Evolutionary conservation across 2,113 vertebrate species (phyloP), one percentile per base, ranked within the genome.

Genomic region (Myotis brandtii): DNA sequence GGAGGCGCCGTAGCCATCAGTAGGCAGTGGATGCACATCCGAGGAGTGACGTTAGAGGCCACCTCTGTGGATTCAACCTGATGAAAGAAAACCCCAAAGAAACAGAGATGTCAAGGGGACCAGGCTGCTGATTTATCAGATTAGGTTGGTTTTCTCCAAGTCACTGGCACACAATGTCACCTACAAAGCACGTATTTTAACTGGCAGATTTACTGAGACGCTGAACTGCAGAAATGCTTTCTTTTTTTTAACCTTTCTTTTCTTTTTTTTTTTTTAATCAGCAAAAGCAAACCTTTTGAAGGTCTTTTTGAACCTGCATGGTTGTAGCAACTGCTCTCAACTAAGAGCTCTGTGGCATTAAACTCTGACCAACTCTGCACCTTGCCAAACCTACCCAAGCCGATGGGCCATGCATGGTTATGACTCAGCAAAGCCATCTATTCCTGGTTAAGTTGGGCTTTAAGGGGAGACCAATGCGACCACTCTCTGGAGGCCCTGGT

Each of bases 141-240:
- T 73, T 48, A 81, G 0, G 9, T 14, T 12, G 40, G 13, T 86
- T 54, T 75, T 20, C 67, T 67, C 64, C 27, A 34, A 66, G 30
- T n/a, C 7, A 17, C 7, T 3, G 50, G 79, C 83, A 11, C 59
- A 76, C 79, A 83, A 40, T 59, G 59, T 87, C 37, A 93, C 70
- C 75, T 50, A 56, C n/a, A 73, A 91, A 93, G 64, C 14, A 56
- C 48, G 2, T 16, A 83, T 64, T 93, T 77, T 64, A 50, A 72
- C 89, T 32, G 84, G 62, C 86, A 96, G 83, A 80, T 81, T 92
- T 92, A 94, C 67, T 54, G 72, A 93, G 76, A 95, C 84, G 46
- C 7, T 46, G 95, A 77, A 21, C 75, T 94, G 27, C 13, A 77
- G 72, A 87, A 93, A 75, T 52, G 69, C 76, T 43, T 92, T 90